Evolutionary conservation across 2,888 invertebrate species (phyloP), one percentile per base, ranked within the genome.

Genomic region (Lepidocyrtoides sp.): DNA sequence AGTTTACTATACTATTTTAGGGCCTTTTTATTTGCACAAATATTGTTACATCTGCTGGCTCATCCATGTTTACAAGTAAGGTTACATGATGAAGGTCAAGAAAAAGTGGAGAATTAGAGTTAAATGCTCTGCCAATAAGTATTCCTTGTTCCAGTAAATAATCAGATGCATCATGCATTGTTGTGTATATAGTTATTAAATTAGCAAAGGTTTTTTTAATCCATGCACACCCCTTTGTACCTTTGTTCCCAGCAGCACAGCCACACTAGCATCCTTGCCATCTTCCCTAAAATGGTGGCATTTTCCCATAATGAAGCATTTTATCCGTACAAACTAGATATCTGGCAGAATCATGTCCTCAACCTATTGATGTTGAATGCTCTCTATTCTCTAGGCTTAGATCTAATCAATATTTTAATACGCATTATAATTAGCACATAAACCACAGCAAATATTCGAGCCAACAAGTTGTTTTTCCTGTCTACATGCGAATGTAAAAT

Each of bases 61-160:
- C 36, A 36, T 36, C 36, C 63, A 63, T 10, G 23, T 23, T 60
- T 8, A 36, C 32, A 66, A 36, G 3, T 63, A 29, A n/a, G 10
- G 2, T 79, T 51, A 17, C 79, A 79, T 44, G 72, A 72, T 23
- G 72, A 72, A 79, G 54, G 79, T 79, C 79, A 79, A 79, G 12
- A 51, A 32, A 79, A 14, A 14, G 26, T 26, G 10, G 10, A 79
- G 20, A 79, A 26, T 57, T 4, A 79, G 17, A 26, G 36, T 8
- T 51, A 23, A 54, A 77, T 44, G 41, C 2, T 41, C 44, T 69
- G 72, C 72, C 44, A 72, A 72, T 44, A 29, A 20, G 41, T 72
- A n/a, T n/a, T n/a, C n/a, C 20, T 72, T 77, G 79, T 54, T 54
- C 79, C 79, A 79, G 79, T 79, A 32, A 54, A 20, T 23, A 77